phyloP scores from a whole-genome alignment of 2,888 invertebrate species.

The Gisinianus flammeolus region DNA sequence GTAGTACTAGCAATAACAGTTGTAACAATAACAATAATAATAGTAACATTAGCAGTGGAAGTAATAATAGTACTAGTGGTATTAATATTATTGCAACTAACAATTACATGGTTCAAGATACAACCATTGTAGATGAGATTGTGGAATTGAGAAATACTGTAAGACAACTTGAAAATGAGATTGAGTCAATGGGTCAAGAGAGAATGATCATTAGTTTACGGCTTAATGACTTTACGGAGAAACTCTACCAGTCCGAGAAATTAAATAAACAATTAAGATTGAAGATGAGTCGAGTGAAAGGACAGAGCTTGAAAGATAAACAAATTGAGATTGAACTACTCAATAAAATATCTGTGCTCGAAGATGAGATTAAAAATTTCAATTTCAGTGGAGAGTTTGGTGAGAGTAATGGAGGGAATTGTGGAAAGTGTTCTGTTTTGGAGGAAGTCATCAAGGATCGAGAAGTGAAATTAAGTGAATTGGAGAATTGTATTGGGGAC shows the following conservation, averaged over 20 bases:
- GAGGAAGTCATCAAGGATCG: conserved; percentile 68
- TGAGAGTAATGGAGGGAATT: conserved; percentile 9
- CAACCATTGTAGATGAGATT: conserved; percentile 30
- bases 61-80: background rate
- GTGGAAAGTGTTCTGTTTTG: conserved; percentile 70
- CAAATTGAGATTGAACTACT: conserved; percentile 57
- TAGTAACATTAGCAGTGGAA: background rate
- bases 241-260: conserved; percentile 58
- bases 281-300: conserved; percentile 56
- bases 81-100: background rate
- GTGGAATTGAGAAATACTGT: conserved; percentile 25
- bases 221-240: conserved; percentile 58
- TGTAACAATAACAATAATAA: background rate
- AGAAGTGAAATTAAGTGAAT: conserved; percentile 80
- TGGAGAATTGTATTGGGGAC: conserved; percentile 67
- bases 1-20: background rate
- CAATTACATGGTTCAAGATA: conserved; percentile 15
- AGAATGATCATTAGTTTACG: conserved; percentile 49
- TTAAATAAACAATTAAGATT: conserved; percentile 54
- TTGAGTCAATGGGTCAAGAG: conserved; percentile 60
- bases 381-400: conserved; percentile 32
- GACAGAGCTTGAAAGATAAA: conserved; percentile 58
- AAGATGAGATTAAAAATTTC: conserved; percentile 55
- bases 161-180: conserved; percentile 64
- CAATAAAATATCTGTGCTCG: conserved; percentile 56